Evolutionary conservation across 2,797 vertebrate species (phyloP).

Genomic region (Premnoplex brunnescens): DNA sequence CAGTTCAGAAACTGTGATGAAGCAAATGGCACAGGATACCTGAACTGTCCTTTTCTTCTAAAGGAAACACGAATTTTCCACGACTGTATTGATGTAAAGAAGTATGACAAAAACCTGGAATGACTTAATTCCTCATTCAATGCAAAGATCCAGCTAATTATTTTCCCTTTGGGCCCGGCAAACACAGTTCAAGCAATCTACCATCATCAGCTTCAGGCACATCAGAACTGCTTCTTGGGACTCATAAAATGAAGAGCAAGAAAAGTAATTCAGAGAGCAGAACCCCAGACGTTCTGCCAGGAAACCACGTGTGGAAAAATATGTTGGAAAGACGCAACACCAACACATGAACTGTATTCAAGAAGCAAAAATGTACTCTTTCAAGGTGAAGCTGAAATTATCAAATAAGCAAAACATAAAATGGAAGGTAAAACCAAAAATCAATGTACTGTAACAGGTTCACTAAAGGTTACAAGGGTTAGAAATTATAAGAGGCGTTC

Average conservation of each 20-base stretch:
- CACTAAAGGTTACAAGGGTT: not conserved
- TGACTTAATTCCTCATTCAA: not conserved
- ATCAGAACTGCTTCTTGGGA: not conserved
- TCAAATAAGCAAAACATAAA: not conserved
- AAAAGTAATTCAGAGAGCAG: not conserved
- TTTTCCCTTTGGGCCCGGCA: not conserved
- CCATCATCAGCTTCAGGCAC: not conserved
- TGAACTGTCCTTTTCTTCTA: not conserved
- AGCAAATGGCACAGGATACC: not conserved
- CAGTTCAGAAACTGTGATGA: not conserved
- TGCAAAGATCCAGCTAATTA: not conserved
- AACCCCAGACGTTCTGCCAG: not conserved
- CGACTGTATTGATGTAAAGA: not conserved
- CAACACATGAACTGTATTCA: accelerated
- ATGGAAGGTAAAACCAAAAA: not conserved
- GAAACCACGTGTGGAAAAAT: not conserved
- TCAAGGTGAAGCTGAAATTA: not conserved
- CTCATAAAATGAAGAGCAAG: not conserved
- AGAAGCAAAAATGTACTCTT: not conserved
- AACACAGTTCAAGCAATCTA: not conserved
- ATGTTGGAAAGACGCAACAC: not conserved
- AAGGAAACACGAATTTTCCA: not conserved
- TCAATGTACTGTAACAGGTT: not conserved
- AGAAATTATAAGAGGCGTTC: not conserved
- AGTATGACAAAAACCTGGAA: not conserved